Evolutionary conservation across 2,888 invertebrate genomes (phyloP).

Genomic region (Anorthoa munda): DNA sequence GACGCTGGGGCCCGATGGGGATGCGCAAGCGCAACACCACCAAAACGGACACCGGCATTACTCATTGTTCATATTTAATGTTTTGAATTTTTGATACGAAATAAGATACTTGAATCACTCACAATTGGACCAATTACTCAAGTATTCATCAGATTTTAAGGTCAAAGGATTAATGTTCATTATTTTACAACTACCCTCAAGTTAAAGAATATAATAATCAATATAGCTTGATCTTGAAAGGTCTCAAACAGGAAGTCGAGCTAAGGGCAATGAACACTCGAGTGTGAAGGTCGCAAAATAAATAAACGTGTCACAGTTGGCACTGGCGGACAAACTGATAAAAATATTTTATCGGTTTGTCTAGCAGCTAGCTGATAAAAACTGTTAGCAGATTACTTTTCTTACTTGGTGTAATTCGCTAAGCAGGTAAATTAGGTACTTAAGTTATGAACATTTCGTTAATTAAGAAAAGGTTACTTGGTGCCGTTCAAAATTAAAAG

Average conservation of each 20-base stretch:
- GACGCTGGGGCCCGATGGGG: constrained; percentile 87
- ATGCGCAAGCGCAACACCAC: constrained; percentile 75
- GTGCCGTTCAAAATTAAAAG: constrained; percentile 15
- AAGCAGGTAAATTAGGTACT: constrained; percentile 18
- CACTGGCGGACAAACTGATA: constrained; percentile 53
- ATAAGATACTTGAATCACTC: constrained; percentile 30
- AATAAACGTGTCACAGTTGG: constrained; percentile 63
- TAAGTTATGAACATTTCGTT: background rate
- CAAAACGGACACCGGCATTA: constrained; percentile 65
- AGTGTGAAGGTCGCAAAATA: constrained; percentile 81
- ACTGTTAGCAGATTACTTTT: constrained; percentile 12
- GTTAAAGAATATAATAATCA: constrained; percentile 64
- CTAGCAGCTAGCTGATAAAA: constrained; percentile 24
- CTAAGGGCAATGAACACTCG: constrained; percentile 83
- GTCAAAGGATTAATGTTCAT: constrained; percentile 11
- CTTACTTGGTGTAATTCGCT: constrained; percentile 8
- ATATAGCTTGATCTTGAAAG: constrained; percentile 74
- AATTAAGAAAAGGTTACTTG: background rate
- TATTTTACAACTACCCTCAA: constrained; percentile 41
- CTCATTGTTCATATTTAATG: constrained; percentile 65
- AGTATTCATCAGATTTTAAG: constrained; percentile 22
- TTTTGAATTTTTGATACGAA: constrained; percentile 51
- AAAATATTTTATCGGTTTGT: constrained; percentile 44
- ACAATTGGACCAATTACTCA: constrained; percentile 11
- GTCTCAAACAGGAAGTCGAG: constrained; percentile 77